Conservation (phyloP, 1,140 invertebrate species). For the Stegodyphus mimosarum region DNA sequence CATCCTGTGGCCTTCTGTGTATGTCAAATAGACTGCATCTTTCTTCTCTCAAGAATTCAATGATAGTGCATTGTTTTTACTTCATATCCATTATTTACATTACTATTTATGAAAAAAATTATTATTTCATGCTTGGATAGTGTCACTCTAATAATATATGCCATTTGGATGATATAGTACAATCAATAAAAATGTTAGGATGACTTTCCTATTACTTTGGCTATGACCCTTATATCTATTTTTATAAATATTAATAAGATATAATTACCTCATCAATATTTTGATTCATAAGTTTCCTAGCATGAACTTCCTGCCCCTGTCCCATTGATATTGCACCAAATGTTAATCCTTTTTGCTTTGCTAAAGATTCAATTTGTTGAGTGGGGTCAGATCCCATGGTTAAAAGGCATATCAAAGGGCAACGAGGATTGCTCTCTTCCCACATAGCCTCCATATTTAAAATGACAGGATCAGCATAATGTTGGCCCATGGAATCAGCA, state of each 20-base stretch:
- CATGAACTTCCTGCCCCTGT: conserved; percentile 71
- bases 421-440: conserved; percentile 67
- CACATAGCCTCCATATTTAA: conserved; percentile 70
- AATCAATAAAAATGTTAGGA: too few relatives aligned
- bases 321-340: conserved; percentile 70
- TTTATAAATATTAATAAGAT: too few relatives aligned
- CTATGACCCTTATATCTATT: too few relatives aligned
- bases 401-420: conserved; percentile 69
- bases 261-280: conserved; percentile 65
- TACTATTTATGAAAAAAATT: neutral
- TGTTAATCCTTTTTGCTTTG: conserved; percentile 68
- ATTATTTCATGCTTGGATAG: too few relatives aligned
- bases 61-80: too few relatives aligned
- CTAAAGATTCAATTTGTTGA: conserved; percentile 69
- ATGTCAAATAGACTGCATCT: neutral
- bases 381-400: conserved; percentile 71
- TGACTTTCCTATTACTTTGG: too few relatives aligned
- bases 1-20: too few relatives aligned
- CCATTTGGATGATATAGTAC: too few relatives aligned
- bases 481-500: conserved; percentile 67
- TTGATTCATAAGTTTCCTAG: conserved; percentile 67
- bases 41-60: neutral
- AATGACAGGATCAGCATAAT: conserved; percentile 70
- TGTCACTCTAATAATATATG: too few relatives aligned
- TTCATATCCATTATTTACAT: too few relatives aligned